Percentiles rank a stretch among this genome's conserved stretches.
Conservation (phyloP, 2,113 vertebrate genomes). For the Sinosuthora webbiana region DNA sequence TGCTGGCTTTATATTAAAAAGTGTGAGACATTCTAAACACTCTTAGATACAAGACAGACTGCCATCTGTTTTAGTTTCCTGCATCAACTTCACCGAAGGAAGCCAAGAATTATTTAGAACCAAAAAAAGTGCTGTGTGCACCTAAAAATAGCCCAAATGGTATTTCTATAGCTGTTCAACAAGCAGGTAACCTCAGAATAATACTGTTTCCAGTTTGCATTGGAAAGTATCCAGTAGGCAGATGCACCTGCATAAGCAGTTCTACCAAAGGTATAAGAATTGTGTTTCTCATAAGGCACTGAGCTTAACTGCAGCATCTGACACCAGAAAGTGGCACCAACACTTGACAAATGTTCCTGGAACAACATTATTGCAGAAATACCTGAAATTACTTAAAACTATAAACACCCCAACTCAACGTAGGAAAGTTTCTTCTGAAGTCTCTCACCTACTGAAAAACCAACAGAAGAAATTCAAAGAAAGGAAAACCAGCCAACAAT, state of each 20-base stretch:
- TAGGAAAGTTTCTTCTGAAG: neutral
- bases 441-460: neutral
- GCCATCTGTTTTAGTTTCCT: slow-evolving; percentile 11
- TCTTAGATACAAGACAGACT: neutral
- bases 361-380: neutral
- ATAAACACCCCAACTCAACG: neutral
- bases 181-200: neutral
- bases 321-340: neutral
- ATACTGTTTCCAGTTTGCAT: neutral
- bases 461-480: neutral
- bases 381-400: neutral
- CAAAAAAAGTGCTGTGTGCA: neutral
- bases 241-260: neutral
- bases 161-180: neutral
- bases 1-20: neutral
- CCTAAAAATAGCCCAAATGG: neutral
- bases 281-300: neutral
- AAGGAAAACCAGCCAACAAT: neutral
- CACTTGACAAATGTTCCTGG: neutral
- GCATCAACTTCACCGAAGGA: neutral
- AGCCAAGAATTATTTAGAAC: neutral
- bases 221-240: neutral
- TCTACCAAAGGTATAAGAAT: neutral
- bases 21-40: neutral
- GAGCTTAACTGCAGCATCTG: neutral